A percentile compares a stretch with the other conserved stretches of the same genome.
Evolutionary conservation across 2,797 vertebrate genomes (phyloP).

Genomic region (Oreochromis mossambicus): DNA sequence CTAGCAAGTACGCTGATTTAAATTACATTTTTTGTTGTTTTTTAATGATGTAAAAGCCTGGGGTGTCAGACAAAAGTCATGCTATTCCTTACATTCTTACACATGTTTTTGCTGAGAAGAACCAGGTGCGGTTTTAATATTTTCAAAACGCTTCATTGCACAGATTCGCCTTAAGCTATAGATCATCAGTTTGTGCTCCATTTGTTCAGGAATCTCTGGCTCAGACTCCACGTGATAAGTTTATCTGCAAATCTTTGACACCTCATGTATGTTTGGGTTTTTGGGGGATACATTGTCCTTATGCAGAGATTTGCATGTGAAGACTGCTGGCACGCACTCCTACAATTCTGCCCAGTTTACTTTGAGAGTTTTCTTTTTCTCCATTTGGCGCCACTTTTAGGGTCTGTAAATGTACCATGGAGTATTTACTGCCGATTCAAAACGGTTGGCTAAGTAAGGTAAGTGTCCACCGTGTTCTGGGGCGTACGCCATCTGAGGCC

Average conservation of each 20-base stretch:
- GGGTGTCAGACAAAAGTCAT: constrained; percentile 1
- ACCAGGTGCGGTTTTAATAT: constrained; percentile 56
- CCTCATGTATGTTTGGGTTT: not conserved
- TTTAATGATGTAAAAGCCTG: not conserved
- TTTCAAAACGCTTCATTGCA: constrained; percentile 46
- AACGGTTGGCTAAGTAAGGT: constrained; percentile 23
- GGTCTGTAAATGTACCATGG: constrained; percentile 22
- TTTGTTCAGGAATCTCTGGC: constrained; percentile 17
- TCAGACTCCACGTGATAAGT: not conserved
- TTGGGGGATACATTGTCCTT: not conserved
- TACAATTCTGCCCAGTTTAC: not conserved
- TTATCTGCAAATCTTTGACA: not conserved
- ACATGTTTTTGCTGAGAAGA: constrained; percentile 65
- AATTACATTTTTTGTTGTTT: constrained; percentile 3
- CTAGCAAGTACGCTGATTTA: not conserved
- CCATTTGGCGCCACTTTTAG: constrained; percentile 17
- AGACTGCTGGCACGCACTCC: not conserved
- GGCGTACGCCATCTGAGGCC: constrained; percentile 37
- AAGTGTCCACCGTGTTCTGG: constrained; percentile 44
- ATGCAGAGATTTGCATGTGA: not conserved
- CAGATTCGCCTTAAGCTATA: constrained; percentile 45
- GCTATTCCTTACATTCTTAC: constrained; percentile 55
- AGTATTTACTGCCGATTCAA: constrained; percentile 40
- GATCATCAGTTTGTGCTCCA: constrained; percentile 8
- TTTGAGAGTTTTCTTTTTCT: not conserved